Percentiles rank a stretch among this genome's conserved stretches.
phyloP scores from a whole-genome alignment of 2,888 invertebrate species.

The Emmelina monodactyla region DNA sequence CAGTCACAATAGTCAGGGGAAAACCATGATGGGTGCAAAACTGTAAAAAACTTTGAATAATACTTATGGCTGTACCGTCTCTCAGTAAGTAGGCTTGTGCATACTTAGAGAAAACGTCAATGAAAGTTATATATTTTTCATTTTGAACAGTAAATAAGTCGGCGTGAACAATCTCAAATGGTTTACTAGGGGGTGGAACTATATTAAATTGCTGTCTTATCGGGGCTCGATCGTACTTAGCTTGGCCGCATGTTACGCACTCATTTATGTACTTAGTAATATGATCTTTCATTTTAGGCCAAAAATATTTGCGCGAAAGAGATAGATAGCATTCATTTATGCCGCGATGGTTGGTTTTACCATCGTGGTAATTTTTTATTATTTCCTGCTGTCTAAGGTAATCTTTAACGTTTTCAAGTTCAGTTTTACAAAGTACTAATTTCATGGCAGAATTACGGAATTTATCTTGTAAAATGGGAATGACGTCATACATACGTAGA shows the following conservation, averaged over 20 bases:
- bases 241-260: neutral
- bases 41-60: neutral
- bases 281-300: neutral
- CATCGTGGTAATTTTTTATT: constrained; percentile 1
- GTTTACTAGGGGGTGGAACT: constrained; percentile 1
- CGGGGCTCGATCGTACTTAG: neutral
- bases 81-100: neutral
- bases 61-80: neutral
- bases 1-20: neutral
- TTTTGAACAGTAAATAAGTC: neutral
- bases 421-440: neutral
- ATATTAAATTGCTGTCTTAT: neutral
- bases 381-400: too few relatives aligned
- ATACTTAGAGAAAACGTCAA: neutral
- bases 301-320: neutral
- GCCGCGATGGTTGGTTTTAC: constrained; percentile 1
- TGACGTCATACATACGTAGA: constrained; percentile 3
- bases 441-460: constrained; percentile 3
- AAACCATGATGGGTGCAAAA: neutral
- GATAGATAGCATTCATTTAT: constrained; percentile 1
- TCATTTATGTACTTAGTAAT: constrained; percentile 1
- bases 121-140: constrained; percentile 1
- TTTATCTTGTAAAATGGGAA: constrained; percentile 5
- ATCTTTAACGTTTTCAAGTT: neutral
- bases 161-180: neutral